phyloP scores from a whole-genome alignment of 2,888 invertebrate genomes.

The Orchesellides sinensis region DNA sequence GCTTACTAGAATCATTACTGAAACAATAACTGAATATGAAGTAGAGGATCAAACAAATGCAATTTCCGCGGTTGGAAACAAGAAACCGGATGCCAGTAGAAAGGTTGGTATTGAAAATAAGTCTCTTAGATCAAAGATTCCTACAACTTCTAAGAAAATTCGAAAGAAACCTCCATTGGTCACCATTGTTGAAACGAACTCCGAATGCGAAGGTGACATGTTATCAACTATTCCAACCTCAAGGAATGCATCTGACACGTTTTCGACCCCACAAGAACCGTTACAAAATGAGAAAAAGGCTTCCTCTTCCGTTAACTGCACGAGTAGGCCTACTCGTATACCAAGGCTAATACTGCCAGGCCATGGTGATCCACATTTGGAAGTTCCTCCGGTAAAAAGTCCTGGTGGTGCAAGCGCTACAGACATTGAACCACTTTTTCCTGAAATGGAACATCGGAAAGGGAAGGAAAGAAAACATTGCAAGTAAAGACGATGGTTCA shows the following conservation, averaged over 20 bases:
- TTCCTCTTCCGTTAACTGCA: not conserved
- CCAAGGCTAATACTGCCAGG: conserved; percentile 10
- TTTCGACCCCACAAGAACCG: too few species aligned
- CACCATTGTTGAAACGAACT: not conserved
- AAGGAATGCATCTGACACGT: not conserved
- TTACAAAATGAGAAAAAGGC: not conserved
- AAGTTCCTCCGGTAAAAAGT: not conserved
- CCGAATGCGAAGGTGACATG: not conserved
- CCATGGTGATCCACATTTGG: conserved; percentile 18
- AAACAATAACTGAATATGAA: conserved; percentile 28
- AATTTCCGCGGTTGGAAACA: too few species aligned
- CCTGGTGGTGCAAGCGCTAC: not conserved
- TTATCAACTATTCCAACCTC: not conserved
- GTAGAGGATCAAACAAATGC: conserved; percentile 8
- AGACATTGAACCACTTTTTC: not conserved
- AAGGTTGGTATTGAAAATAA: not conserved
- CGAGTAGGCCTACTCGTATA: not conserved
- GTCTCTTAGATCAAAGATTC: not conserved
- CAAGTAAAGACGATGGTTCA: not conserved
- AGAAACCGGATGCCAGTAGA: not conserved
- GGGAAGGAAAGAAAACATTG: conserved; percentile 2
- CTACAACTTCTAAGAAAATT: not conserved
- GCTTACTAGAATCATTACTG: conserved; percentile 16
- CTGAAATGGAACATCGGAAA: not conserved
- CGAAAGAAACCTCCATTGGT: not conserved